Evolutionary conservation across 1,140 invertebrate species (phyloP).

Genomic region (Brachionus asplanchnoidis): DNA sequence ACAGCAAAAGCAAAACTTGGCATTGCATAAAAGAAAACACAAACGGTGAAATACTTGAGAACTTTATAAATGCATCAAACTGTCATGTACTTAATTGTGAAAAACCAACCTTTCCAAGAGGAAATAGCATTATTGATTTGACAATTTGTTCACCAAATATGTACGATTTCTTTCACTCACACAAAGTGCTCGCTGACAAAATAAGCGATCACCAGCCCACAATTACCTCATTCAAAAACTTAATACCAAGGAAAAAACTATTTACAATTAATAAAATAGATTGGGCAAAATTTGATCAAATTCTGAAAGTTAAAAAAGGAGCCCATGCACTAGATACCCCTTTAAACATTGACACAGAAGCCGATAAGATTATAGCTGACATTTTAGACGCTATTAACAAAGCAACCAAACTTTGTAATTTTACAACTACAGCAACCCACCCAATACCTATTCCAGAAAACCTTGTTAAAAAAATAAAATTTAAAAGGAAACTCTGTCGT

Average conservation of each 20-base stretch:
- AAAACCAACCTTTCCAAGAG: background rate
- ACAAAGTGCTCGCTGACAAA: background rate
- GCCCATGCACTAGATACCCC: background rate
- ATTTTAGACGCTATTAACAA: background rate
- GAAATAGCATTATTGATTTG: background rate
- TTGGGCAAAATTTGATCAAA: background rate
- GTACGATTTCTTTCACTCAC: background rate
- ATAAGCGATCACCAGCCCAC: slow-evolving; percentile 13
- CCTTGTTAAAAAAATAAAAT: background rate
- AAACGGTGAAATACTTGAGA: background rate
- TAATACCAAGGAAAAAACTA: background rate
- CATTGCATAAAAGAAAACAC: background rate
- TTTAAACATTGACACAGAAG: background rate
- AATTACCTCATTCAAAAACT: background rate
- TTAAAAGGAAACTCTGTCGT: background rate
- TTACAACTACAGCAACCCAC: background rate
- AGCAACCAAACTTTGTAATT: background rate
- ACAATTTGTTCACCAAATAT: background rate
- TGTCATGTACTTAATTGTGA: background rate
- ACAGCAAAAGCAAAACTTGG: background rate
- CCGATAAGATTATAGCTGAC: background rate
- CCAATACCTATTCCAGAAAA: background rate
- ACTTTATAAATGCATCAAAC: background rate
- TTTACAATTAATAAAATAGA: background rate
- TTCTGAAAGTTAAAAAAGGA: background rate